These are phyloP conservation scores for Laticauda laticaudata DNA, from an alignment of 2,113 vertebrate genomes.

Conservation along the genomic window DNA sequence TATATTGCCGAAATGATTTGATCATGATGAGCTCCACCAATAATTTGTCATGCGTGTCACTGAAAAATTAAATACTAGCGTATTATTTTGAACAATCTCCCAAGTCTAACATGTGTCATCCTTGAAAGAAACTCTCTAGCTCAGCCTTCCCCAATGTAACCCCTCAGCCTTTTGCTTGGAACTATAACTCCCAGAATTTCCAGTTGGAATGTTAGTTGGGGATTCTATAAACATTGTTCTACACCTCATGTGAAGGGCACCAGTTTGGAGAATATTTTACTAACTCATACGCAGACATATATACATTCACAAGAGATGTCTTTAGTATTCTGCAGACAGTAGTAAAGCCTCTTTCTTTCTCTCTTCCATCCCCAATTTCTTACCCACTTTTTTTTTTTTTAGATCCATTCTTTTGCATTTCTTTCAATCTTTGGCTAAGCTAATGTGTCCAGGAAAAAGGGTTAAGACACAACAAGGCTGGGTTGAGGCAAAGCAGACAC, in stretches of 20 bases:
- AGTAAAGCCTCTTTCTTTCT: not conserved
- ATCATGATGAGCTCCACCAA: not conserved
- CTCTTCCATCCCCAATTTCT: not conserved
- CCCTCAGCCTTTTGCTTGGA: not conserved
- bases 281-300: not conserved
- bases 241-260: not conserved
- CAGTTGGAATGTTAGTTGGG: not conserved
- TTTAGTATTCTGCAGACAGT: not conserved
- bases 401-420: not conserved
- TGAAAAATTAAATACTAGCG: not conserved
- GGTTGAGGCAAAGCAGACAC: conserved; percentile 33
- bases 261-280: not conserved
- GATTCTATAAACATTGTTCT: not conserved
- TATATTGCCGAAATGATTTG: not conserved
- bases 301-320: not conserved
- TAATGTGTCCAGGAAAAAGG: conserved; percentile 30
- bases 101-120: not conserved
- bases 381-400: not conserved
- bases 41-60: not conserved
- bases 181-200: not conserved
- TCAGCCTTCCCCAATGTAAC: not conserved
- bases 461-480: conserved; percentile 10
- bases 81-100: not conserved
- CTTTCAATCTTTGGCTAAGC: conserved; percentile 16
- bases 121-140: not conserved